Conservation (phyloP, 2,797 vertebrate genomes). For the Columba guinea region DNA sequence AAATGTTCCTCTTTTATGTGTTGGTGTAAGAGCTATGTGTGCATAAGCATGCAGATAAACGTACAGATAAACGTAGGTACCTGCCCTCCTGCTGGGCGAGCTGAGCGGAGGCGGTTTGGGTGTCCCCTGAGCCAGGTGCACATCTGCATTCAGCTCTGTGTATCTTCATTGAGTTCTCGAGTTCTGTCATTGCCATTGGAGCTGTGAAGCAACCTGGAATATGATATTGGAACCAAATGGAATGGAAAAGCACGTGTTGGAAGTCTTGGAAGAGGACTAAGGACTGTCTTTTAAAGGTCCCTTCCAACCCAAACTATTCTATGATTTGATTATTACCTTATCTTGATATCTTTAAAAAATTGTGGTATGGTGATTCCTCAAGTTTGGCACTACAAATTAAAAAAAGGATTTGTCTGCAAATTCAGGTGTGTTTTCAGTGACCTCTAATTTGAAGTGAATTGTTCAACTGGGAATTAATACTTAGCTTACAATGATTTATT, state of each 20-base stretch:
- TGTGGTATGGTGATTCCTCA: neutral
- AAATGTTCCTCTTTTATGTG: neutral
- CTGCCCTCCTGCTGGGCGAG: neutral
- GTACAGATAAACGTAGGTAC: neutral
- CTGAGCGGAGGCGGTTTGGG: neutral
- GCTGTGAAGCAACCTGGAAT: neutral
- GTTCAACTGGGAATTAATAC: neutral
- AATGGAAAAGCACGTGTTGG: neutral
- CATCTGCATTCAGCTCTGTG: fast-evolving
- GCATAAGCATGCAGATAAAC: neutral
- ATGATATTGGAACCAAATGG: neutral
- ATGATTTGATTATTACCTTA: neutral
- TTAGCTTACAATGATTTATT: neutral
- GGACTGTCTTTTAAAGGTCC: neutral
- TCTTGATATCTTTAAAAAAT: neutral
- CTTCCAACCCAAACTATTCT: no score
- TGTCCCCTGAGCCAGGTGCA: neutral
- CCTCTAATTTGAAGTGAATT: neutral
- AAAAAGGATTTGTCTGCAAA: neutral
- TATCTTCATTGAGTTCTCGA: neutral
- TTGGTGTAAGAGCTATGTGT: neutral
- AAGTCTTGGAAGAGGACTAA: neutral
- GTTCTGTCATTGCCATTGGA: neutral
- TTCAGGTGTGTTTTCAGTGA: neutral
- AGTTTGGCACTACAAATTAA: neutral